These are phyloP conservation scores for Craniophora ligustri DNA, from an alignment of 2,888 invertebrate species.

Conservation along the genomic window DNA sequence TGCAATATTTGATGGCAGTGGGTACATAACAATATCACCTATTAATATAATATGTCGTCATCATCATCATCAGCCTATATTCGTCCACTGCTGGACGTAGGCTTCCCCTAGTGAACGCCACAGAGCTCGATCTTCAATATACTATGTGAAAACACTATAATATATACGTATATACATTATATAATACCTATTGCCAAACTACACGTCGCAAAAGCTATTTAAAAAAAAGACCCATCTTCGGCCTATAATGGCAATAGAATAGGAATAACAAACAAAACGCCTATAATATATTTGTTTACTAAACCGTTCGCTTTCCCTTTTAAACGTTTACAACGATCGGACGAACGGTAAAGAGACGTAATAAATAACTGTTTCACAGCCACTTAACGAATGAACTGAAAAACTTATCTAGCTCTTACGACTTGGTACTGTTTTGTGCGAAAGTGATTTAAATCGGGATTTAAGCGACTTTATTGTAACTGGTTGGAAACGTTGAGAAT, in stretches of 20 bases:
- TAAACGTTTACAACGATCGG: constrained; percentile 71
- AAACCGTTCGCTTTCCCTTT: constrained; percentile 59
- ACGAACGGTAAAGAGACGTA: constrained; percentile 68
- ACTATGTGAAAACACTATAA: too few species aligned
- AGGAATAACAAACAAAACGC: constrained; percentile 25
- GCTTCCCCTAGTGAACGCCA: too few species aligned
- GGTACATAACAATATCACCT: too few species aligned
- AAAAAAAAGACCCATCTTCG: constrained; percentile 3
- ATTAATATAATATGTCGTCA: too few species aligned
- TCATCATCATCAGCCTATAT: too few species aligned
- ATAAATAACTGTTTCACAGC: constrained; percentile 82
- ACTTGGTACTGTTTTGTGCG: constrained; percentile 38
- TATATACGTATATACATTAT: too few species aligned
- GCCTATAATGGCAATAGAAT: constrained; percentile 16
- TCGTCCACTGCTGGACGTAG: too few species aligned
- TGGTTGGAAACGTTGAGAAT: background rate
- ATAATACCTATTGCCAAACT: too few species aligned
- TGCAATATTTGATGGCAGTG: too few species aligned
- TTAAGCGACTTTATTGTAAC: background rate
- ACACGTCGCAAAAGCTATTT: background rate
- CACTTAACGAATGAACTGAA: constrained; percentile 87
- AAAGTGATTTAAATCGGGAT: constrained; percentile 38
- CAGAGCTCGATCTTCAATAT: too few species aligned
- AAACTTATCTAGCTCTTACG: constrained; percentile 81
- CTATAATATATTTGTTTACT: constrained; percentile 40